These are phyloP conservation scores for Mythimna pallens DNA, from an alignment of 2,888 invertebrate species.

Conservation along the genomic window DNA sequence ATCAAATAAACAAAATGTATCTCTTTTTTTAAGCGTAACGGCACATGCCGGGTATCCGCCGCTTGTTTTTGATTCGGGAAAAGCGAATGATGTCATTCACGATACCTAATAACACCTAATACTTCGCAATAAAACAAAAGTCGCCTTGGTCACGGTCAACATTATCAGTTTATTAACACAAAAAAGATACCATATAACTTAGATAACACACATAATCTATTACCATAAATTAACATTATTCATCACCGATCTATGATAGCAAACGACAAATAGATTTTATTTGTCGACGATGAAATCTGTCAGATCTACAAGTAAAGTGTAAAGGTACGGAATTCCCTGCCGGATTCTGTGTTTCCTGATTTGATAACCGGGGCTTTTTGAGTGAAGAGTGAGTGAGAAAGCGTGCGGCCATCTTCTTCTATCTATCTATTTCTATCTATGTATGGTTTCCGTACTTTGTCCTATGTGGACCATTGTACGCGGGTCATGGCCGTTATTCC, in stretches of 20 bases:
- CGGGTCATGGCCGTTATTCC: too few species aligned
- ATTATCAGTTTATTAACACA: conserved; percentile 26
- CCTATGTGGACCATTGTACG: too few species aligned
- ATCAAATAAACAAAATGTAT: too few species aligned
- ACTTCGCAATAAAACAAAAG: background rate
- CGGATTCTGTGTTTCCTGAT: background rate
- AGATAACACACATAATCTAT: conserved; percentile 23
- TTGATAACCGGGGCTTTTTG: background rate
- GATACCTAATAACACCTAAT: background rate
- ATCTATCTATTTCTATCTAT: too few species aligned
- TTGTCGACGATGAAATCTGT: conserved; percentile 13
- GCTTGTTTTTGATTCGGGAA: too few species aligned
- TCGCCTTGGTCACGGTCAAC: conserved; percentile 27
- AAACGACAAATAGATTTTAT: conserved; percentile 5
- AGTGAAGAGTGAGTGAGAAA: background rate
- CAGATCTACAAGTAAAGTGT: background rate
- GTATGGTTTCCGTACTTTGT: too few species aligned
- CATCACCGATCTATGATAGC: conserved; percentile 22
- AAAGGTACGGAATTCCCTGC: background rate
- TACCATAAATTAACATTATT: conserved; percentile 19
- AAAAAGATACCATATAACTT: conserved; percentile 18
- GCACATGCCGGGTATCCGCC: too few species aligned
- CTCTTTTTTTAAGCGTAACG: too few species aligned
- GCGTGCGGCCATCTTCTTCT: too few species aligned
- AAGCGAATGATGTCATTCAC: too few species aligned